A percentile compares a stretch with the other conserved stretches of the same genome.
These are phyloP conservation scores for Netelia inedita DNA, from an alignment of 2,888 invertebrate genomes.

Conservation along the genomic window DNA sequence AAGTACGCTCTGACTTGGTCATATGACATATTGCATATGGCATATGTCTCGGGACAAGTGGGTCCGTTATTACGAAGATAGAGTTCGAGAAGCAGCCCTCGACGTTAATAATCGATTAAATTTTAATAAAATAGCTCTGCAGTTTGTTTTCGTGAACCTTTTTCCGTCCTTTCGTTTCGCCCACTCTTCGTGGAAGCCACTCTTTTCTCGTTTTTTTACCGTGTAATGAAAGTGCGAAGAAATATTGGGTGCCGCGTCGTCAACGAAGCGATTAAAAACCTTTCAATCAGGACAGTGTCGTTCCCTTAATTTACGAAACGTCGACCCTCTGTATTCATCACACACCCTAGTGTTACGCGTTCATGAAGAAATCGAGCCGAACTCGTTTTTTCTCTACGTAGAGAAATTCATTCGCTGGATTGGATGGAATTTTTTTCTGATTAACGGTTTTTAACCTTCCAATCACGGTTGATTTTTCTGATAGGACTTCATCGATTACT, in stretches of 20 bases:
- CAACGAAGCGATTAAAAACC: conserved; percentile 43
- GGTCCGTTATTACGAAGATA: too few relatives aligned
- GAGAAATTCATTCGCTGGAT: too few relatives aligned
- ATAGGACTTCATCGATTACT: too few relatives aligned
- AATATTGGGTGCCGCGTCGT: conserved; percentile 26
- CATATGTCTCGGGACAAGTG: too few relatives aligned
- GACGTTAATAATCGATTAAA: conserved; percentile 51
- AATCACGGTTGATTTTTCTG: too few relatives aligned
- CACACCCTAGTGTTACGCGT: neutral
- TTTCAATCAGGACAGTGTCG: conserved; percentile 29
- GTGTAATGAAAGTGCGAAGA: conserved; percentile 20
- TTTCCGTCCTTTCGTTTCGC: neutral
- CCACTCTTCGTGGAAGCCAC: neutral
- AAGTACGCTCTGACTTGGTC: too few relatives aligned
- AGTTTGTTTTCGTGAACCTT: neutral
- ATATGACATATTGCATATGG: too few relatives aligned
- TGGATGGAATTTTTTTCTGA: too few relatives aligned
- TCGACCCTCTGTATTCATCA: conserved; percentile 6
- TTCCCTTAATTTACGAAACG: conserved; percentile 4
- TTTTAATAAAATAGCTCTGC: conserved; percentile 64
- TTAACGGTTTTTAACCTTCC: too few relatives aligned
- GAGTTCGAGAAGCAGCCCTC: neutral
- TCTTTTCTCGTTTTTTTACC: neutral
- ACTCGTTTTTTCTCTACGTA: too few relatives aligned
- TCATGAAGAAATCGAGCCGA: too few relatives aligned